phyloP scores from a whole-genome alignment of 2,113 vertebrate genomes.

The Chloropsis cyanopogon region DNA sequence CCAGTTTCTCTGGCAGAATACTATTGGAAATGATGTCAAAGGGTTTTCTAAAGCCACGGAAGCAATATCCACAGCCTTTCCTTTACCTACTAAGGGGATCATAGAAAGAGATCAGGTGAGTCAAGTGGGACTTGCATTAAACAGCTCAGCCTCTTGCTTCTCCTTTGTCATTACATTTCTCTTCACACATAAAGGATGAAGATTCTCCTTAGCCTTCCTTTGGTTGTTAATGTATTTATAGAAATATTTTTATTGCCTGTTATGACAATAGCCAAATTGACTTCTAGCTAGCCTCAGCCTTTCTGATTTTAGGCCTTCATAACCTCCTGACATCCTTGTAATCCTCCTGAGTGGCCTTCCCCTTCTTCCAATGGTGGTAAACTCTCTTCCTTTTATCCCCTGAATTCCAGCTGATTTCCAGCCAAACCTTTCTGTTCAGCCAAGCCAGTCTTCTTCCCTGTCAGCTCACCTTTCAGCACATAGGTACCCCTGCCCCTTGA shows the following conservation, averaged over 20 bases:
- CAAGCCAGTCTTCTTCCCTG: background rate
- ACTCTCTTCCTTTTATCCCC: background rate
- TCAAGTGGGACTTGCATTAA: background rate
- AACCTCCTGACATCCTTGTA: background rate
- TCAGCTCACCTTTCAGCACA: rapidly evolving
- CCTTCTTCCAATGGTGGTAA: background rate
- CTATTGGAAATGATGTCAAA: background rate
- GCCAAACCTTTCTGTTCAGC: background rate
- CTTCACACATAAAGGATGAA: background rate
- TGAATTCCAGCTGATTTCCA: background rate
- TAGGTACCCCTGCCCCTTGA: background rate
- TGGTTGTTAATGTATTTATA: background rate
- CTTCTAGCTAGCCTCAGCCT: background rate
- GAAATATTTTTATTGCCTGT: background rate
- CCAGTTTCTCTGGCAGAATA: background rate
- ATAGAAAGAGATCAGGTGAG: background rate
- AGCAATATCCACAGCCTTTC: background rate
- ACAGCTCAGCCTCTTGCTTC: background rate
- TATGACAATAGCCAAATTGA: background rate
- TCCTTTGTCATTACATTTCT: background rate
- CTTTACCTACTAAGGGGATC: background rate
- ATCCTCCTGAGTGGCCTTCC: background rate
- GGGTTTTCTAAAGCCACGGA: background rate
- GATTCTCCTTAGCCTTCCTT: background rate
- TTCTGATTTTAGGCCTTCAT: background rate